Base-by-base conservation (phyloP, 2,797 vertebrate genomes). In the Acanthiza pusilla region DNA sequence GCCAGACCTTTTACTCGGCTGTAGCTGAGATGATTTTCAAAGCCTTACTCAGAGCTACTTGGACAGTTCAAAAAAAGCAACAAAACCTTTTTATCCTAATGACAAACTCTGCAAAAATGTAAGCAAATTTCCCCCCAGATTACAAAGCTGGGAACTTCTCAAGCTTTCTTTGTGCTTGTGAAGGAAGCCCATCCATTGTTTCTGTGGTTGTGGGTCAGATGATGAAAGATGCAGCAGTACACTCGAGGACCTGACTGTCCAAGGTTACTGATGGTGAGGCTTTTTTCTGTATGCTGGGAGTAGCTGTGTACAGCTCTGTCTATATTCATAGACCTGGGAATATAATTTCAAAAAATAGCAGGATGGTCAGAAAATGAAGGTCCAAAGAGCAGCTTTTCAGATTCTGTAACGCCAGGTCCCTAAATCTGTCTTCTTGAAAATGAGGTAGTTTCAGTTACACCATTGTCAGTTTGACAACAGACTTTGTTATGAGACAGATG, bases 401-500 rank as follows among this genome's bases (percentile, higher is more conserved):
- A 26, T 63, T 63, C 40, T 53, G 8, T 48, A 45, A 9, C 76
- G 51, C 32, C 13, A 47, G 17, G 34, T 89, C 25, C 38, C 38
- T 78, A 54, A 78, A 78, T 81, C 55, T 84, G 65, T 80, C 47
- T 29, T 79, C 19, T 63, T 9, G 2, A 87, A 87, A 82, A 74
- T 32, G 30, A 55, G 40, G 10, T n/a, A 40, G 29, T 73, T 92
- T 32, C 68, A 38, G 60, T 91, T 89, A 50, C 16, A 63, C 10
- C 15, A 12, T 25, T 9, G 1, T 76, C 57, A 42, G 53, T 67
- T 88, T 83, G 79, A 53, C 67, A 89, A 15, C 71, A 85, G 55
- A 19, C 53, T 85, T 91, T 57, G 65, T 94, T 89, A 51, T n/a
- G 73, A 84, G 89, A 48, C 88, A 77, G 67, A 91, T 91, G 89